A percentile compares a stretch with the other conserved stretches of the same genome.
Evolutionary conservation across 2,888 invertebrate species (phyloP).

Genomic region (Pseudococcus jackbeardsleyi): DNA sequence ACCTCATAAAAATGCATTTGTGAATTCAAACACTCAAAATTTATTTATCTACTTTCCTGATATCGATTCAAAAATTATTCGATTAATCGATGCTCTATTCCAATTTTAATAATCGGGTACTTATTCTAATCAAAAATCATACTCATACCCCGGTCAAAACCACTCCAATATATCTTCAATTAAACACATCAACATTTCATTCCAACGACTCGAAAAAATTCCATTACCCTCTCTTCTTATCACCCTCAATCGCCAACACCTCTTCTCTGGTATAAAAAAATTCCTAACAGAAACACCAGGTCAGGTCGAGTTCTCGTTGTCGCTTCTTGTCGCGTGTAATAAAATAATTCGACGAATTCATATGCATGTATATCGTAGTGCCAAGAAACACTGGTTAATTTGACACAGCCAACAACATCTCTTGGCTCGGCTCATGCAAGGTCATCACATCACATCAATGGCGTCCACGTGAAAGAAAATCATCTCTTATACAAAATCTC

Average conservation of each 20-base stretch:
- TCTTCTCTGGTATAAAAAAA: background rate
- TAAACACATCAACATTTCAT: background rate
- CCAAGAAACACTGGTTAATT: conserved; percentile 22
- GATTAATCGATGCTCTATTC: no score
- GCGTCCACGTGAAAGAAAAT: conserved; percentile 22
- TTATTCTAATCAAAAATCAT: background rate
- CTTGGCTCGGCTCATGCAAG: background rate
- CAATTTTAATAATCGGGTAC: no score
- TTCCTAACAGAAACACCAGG: background rate
- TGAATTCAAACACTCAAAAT: no score
- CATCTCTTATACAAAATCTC: background rate
- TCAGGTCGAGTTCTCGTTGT: no score
- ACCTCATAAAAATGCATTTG: no score
- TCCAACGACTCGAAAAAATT: background rate
- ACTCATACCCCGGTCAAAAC: background rate
- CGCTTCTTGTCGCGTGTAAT: background rate
- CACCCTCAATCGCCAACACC: background rate
- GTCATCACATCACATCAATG: conserved; percentile 22
- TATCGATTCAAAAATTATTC: no score
- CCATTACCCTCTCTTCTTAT: background rate
- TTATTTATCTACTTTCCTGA: no score
- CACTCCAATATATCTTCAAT: background rate
- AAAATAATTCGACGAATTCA: conserved; percentile 22
- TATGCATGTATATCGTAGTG: background rate
- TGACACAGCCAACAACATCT: background rate